Conservation (phyloP, 1,140 invertebrate species). For the Diachasmimorpha longicaudata region DNA sequence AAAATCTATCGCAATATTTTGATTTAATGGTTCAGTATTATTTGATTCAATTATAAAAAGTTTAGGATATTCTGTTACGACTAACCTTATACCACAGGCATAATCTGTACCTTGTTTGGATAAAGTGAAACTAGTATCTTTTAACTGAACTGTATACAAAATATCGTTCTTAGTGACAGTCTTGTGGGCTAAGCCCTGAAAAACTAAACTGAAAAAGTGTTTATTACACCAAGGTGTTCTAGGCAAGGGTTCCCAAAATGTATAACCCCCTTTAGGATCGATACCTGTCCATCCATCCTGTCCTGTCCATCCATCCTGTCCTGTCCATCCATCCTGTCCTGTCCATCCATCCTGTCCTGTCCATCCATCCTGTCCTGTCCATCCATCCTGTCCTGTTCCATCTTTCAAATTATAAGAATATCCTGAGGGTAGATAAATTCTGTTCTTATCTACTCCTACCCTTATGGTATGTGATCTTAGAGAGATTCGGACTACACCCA, state of each 20-base stretch:
- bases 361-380: no score
- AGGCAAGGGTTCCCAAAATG: conserved; percentile 27
- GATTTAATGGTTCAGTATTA: neutral
- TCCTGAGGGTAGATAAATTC: conserved; percentile 22
- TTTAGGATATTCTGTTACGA: conserved; percentile 33
- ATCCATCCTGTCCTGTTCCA: no score
- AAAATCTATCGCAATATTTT: conserved; percentile 19
- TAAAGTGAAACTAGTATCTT: conserved; percentile 27
- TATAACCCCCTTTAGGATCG: conserved; percentile 23
- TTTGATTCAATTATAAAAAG: conserved; percentile 32
- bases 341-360: no score
- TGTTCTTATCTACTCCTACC: conserved; percentile 16
- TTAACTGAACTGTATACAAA: conserved; percentile 21
- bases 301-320: no score
- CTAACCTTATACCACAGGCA: conserved; percentile 21
- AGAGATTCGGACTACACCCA: conserved; percentile 6
- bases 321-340: no score
- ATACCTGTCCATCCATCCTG: no score
- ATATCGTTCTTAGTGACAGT: neutral
- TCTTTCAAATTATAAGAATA: conserved; percentile 12
- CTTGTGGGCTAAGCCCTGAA: conserved; percentile 23
- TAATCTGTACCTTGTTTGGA: neutral
- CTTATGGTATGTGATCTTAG: neutral
- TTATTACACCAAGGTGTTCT: conserved; percentile 9
- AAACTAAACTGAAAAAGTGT: conserved; percentile 25